These are phyloP conservation scores for Napeogenes inachia DNA, from an alignment of 2,888 invertebrate species.

Conservation along the genomic window DNA sequence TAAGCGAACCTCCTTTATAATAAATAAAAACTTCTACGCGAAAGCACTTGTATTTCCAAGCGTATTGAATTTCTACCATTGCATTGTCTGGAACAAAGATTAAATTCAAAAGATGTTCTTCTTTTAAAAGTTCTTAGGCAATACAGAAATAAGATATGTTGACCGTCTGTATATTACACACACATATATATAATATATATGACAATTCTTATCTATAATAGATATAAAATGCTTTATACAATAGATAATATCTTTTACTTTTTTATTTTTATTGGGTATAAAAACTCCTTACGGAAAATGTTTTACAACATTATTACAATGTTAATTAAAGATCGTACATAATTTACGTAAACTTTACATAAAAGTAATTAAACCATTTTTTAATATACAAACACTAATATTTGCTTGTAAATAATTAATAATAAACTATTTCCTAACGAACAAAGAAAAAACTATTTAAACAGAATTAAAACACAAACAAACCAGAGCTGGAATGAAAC, in stretches of 20 bases:
- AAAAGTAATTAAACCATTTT: too few relatives aligned
- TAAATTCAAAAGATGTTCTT: constrained; percentile 38
- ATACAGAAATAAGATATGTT: constrained; percentile 10
- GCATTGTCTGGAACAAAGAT: constrained; percentile 28
- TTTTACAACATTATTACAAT: too few relatives aligned
- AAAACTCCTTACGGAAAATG: too few relatives aligned
- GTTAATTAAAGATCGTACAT: too few relatives aligned
- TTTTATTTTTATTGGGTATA: too few relatives aligned
- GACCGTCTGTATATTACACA: constrained; percentile 1
- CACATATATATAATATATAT: constrained; percentile 14
- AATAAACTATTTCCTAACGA: constrained; percentile 4
- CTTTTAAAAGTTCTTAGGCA: constrained; percentile 20
- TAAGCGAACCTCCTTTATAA: constrained; percentile 32
- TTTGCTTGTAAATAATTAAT: constrained; percentile 1
- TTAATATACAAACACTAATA: too few relatives aligned
- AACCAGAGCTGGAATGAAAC: constrained; percentile 44
- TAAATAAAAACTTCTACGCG: constrained; percentile 36
- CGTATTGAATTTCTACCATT: constrained; percentile 48
- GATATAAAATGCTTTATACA: too few relatives aligned
- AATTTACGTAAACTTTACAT: too few relatives aligned
- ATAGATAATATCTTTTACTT: too few relatives aligned
- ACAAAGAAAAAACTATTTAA: constrained; percentile 23
- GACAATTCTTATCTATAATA: background rate
- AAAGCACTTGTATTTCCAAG: constrained; percentile 36
- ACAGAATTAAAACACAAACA: constrained; percentile 50